Evolutionary conservation across 2,888 invertebrate species (phyloP).

Genomic region (Aspidapion aeneum): DNA sequence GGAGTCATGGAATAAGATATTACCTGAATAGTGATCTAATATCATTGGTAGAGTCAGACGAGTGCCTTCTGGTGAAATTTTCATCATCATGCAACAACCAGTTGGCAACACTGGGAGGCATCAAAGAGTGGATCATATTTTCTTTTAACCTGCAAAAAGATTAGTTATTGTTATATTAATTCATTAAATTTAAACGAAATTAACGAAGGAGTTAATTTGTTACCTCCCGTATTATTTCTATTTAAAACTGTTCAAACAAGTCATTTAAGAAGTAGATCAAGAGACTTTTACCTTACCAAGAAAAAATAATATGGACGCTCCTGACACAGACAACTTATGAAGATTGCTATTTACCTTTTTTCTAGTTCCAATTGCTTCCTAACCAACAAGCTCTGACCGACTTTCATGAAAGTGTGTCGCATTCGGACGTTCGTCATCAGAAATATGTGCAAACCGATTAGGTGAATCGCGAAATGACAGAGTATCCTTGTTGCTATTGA

Average conservation of each 20-base stretch:
- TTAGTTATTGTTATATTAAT: no score
- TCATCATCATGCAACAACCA: conserved; percentile 78
- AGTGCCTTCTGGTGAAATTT: conserved; percentile 55
- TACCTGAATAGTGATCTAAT: conserved; percentile 70
- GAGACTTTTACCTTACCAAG: no score
- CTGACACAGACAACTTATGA: no score
- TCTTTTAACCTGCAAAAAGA: conserved; percentile 65
- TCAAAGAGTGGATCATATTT: conserved; percentile 96
- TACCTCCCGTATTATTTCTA: no score
- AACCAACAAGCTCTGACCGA: conserved; percentile 88
- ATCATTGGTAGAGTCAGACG: conserved; percentile 56
- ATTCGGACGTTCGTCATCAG: conserved; percentile 91
- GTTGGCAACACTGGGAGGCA: conserved; percentile 91
- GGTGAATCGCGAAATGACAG: conserved; percentile 84
- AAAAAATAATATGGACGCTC: no score
- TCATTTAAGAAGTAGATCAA: no score
- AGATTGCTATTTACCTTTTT: no score
- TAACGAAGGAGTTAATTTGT: no score
- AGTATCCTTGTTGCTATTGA: conserved; percentile 65
- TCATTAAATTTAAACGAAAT: no score
- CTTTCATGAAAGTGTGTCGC: conserved; percentile 96
- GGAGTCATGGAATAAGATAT: no score
- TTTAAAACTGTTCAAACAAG: no score
- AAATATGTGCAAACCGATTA: conserved; percentile 89
- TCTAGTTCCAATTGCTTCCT: conserved; percentile 88